Conservation (phyloP, 2,113 vertebrate genomes). For the Neotragus moschatus region DNA sequence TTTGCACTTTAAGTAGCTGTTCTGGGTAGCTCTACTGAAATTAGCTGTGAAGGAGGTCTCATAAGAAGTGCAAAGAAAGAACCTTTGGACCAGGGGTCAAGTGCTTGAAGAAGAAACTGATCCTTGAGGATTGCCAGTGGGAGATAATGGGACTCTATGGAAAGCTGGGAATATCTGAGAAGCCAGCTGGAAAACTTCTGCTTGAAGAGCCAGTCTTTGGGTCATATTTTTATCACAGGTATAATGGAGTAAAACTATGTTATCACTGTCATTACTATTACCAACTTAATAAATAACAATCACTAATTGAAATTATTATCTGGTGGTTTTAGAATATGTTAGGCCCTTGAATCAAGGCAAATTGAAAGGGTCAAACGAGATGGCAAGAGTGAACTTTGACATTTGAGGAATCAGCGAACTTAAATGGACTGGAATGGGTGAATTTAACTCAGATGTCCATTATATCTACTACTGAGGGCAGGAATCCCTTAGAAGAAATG, state of each 20-base stretch:
- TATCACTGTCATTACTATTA: not conserved
- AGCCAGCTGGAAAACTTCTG: not conserved
- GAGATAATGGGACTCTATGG: not conserved
- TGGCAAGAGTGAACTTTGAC: accelerated
- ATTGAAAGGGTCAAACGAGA: not conserved
- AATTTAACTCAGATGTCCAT: not conserved
- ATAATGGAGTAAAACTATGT: not conserved
- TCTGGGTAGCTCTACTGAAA: not conserved
- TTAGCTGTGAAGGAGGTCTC: not conserved
- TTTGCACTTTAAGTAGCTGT: not conserved
- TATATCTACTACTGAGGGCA: not conserved
- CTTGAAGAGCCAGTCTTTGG: not conserved
- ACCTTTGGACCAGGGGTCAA: not conserved
- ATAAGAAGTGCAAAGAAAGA: not conserved
- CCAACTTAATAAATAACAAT: not conserved
- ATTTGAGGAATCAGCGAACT: not conserved
- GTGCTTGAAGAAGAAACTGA: not conserved
- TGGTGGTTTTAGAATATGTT: not conserved
- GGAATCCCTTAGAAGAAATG: not conserved
- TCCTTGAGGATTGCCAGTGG: not conserved
- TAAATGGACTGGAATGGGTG: not conserved
- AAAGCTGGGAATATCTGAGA: not conserved
- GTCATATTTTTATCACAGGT: not conserved
- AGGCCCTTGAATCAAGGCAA: not conserved
- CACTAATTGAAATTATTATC: not conserved